Base-by-base conservation (phyloP, 2,888 invertebrate species). In the Heliothis peltigera region DNA sequence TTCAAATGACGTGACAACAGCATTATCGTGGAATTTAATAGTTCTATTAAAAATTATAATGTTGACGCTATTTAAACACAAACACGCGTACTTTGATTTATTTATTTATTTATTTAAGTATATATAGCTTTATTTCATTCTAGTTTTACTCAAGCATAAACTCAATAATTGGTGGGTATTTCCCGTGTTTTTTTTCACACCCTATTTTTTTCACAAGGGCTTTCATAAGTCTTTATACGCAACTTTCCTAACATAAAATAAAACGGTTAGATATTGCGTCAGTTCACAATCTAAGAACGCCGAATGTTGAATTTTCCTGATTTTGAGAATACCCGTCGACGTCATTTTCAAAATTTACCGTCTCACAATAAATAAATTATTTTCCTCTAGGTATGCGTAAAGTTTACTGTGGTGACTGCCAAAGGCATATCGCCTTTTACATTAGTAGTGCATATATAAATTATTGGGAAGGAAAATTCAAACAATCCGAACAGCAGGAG, bases 1-100 rank as follows among this genome's bases (percentile, higher is more conserved):
- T 82, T 77, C 58, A 81, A 80, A 83, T 72, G 67, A 78, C 70
- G 70, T 57, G 48, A 61, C 55, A 59, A 53, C 52, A 64, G 74
- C 57, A 60, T 63, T 47, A 46, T 48, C 18, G 35, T 21, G 32
- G 18, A 4, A 39, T 22, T 47, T 17, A 48, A 52, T 54, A 52
- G 22, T 60, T 42, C 6, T 44, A 61, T 28, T 52, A 17, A 52
- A 47, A 55, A n/a, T 21, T 25, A 12, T 51, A 54, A 54, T 42
- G 35, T 48, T 19, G 44, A 44, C 48, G 32, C 19, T 55, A 47
- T 28, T 19, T 65, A 47, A 57, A 57, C 21, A 64, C 15, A 49
- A 53, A 17, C 28, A 28, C 8, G n/a, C 17, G 21, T 5, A 7
- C 8, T 53, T 42, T 22, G 5, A 54, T 64, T 39, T 18, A 32